These are phyloP conservation scores for Megathymus violae DNA, from an alignment of 1,140 invertebrate genomes.

Conservation along the genomic window DNA sequence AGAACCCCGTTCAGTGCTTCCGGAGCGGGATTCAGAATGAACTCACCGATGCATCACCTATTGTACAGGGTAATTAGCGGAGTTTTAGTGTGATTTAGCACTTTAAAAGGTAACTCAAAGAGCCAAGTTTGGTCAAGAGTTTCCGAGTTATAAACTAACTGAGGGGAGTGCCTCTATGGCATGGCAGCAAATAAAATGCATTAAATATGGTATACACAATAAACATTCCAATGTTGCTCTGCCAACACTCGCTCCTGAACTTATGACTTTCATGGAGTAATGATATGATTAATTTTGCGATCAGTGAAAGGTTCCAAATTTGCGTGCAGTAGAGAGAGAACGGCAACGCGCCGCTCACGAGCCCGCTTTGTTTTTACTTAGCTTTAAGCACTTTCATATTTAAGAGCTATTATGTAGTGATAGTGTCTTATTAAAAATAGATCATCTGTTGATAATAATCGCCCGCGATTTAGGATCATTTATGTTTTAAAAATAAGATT, in stretches of 20 bases:
- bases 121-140: background rate
- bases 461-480: background rate
- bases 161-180: background rate
- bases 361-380: conserved; percentile 27
- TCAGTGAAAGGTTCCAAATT: conserved; percentile 43
- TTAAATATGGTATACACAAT: conserved; percentile 13
- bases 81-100: too few relatives aligned
- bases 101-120: too few relatives aligned
- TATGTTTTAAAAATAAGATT: background rate
- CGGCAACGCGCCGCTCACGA: conserved; percentile 18
- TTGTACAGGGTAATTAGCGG: too few relatives aligned
- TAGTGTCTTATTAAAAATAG: conserved; percentile 33
- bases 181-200: too few relatives aligned
- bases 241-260: conserved; percentile 2
- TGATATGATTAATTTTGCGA: conserved; percentile 37
- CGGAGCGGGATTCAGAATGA: too few relatives aligned
- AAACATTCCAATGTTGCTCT: conserved; percentile 4
- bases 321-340: conserved; percentile 28
- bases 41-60: too few relatives aligned
- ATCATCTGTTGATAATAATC: conserved; percentile 13
- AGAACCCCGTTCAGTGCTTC: too few relatives aligned
- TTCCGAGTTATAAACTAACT: background rate
- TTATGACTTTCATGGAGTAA: conserved; percentile 23
- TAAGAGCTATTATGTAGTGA: conserved; percentile 21
- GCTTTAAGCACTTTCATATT: conserved; percentile 34